phyloP scores from a whole-genome alignment of 92 coral and sea anemone genomes.

The Pocillopora meandrina region DNA sequence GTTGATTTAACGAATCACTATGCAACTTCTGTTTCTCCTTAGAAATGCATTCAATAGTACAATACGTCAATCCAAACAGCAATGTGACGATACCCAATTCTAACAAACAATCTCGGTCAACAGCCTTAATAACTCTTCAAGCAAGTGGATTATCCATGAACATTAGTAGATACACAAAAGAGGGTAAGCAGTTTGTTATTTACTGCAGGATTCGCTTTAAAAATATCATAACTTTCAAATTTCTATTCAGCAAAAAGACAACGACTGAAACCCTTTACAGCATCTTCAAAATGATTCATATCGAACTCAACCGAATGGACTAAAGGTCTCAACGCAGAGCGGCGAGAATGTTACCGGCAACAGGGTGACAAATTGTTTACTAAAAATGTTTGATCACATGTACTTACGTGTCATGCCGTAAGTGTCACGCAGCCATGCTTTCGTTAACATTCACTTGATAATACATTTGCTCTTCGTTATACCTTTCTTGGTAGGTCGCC shows the following conservation, averaged over 20 bases:
- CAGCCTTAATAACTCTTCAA: conserved; percentile 17
- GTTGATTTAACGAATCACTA: background rate
- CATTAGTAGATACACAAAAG: background rate
- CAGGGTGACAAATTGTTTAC: background rate
- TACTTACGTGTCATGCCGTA: too few species aligned
- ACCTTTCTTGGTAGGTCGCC: background rate
- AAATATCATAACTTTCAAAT: too few species aligned
- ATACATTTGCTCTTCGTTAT: background rate
- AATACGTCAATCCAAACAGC: background rate
- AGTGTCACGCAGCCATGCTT: too few species aligned
- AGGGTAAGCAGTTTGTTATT: background rate
- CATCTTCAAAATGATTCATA: too few species aligned
- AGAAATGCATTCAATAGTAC: background rate
- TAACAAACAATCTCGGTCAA: background rate
- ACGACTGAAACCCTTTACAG: too few species aligned
- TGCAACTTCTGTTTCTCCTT: background rate
- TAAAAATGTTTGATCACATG: too few species aligned
- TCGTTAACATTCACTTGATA: background rate
- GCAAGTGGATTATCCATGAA: background rate
- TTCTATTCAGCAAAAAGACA: too few species aligned
- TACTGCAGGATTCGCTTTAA: background rate
- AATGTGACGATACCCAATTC: conserved; percentile 13
- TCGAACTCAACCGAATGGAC: too few species aligned
- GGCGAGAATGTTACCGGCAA: background rate
- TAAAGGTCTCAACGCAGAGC: too few species aligned